A percentile compares a stretch with the other conserved stretches of the same genome.
phyloP scores from a whole-genome alignment of 1,140 invertebrate genomes.

The Lucilia cuprina region DNA sequence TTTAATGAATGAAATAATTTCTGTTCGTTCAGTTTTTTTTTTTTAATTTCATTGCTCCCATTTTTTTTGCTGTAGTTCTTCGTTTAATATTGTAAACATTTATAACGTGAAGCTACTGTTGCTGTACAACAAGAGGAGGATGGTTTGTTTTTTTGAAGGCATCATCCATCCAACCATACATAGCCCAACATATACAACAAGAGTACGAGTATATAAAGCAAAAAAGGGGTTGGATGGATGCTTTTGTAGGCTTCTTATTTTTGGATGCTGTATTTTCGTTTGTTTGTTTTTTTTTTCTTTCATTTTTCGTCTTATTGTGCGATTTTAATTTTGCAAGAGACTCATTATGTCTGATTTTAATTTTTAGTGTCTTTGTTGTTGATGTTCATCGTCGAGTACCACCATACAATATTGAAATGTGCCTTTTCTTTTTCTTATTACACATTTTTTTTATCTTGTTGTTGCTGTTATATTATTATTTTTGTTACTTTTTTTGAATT shows the following conservation, averaged over 20 bases:
- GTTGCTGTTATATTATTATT: background rate
- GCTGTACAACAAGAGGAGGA: background rate
- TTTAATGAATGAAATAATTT: constrained; percentile 43
- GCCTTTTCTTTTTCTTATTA: background rate
- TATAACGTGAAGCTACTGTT: constrained; percentile 6
- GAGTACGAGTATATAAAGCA: background rate
- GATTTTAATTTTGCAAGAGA: constrained; percentile 21
- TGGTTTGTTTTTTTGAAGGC: background rate
- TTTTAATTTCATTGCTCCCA: constrained; percentile 2
- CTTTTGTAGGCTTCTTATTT: constrained; percentile 11
- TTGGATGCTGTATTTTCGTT: background rate
- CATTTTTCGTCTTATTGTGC: background rate
- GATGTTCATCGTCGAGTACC: background rate
- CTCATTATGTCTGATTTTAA: constrained; percentile 37
- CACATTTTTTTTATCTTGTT: background rate
- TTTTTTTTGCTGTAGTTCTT: background rate
- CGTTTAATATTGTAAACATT: constrained; percentile 7
- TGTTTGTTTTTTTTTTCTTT: background rate
- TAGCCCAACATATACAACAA: background rate
- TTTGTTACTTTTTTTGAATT: background rate
- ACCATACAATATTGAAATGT: constrained; percentile 18
- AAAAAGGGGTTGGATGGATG: background rate
- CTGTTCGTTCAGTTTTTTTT: background rate
- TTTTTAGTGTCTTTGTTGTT: constrained; percentile 28
- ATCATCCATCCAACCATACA: background rate